Evolutionary conservation across 2,888 invertebrate genomes (phyloP).

Genomic region (Caenorhabditis virilis): DNA sequence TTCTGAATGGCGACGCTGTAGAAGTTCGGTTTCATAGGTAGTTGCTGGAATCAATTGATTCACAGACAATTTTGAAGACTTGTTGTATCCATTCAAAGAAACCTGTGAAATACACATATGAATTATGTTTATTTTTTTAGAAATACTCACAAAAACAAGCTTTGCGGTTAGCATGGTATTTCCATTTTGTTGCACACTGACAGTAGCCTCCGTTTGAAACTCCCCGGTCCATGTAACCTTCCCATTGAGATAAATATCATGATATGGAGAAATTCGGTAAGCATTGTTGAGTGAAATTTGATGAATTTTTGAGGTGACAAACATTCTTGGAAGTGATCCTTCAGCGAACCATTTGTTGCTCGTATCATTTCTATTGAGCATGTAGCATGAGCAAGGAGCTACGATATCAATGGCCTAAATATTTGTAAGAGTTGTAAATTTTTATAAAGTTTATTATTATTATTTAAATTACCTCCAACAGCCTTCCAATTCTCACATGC

Average conservation of each 20-base stretch:
- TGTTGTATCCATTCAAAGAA: conserved; percentile 24
- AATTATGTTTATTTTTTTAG: neutral
- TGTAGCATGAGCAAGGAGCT: conserved; percentile 31
- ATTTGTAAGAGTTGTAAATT: neutral
- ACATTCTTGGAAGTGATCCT: conserved; percentile 33
- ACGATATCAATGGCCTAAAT: conserved; percentile 21
- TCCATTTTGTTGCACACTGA: conserved; percentile 29
- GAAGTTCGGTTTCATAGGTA: conserved; percentile 11
- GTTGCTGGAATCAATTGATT: conserved; percentile 27
- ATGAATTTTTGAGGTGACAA: conserved; percentile 30
- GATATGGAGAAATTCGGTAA: conserved; percentile 14
- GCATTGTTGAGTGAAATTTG: conserved; percentile 10
- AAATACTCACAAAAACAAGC: conserved; percentile 26
- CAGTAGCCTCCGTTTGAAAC: conserved; percentile 21
- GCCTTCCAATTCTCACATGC: conserved; percentile 20
- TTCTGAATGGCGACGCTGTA: conserved; percentile 8
- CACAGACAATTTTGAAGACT: conserved; percentile 11
- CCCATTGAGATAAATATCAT: conserved; percentile 21
- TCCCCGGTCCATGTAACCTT: conserved; percentile 37
- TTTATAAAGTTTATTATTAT: neutral
- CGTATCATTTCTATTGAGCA: conserved; percentile 30
- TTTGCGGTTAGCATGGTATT: conserved; percentile 15
- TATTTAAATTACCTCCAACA: conserved; percentile 17
- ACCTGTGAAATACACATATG: too few species aligned
- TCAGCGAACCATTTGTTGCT: conserved; percentile 9